phyloP scores from a whole-genome alignment of 2,113 vertebrate species.

The Pterocles burchelli region DNA sequence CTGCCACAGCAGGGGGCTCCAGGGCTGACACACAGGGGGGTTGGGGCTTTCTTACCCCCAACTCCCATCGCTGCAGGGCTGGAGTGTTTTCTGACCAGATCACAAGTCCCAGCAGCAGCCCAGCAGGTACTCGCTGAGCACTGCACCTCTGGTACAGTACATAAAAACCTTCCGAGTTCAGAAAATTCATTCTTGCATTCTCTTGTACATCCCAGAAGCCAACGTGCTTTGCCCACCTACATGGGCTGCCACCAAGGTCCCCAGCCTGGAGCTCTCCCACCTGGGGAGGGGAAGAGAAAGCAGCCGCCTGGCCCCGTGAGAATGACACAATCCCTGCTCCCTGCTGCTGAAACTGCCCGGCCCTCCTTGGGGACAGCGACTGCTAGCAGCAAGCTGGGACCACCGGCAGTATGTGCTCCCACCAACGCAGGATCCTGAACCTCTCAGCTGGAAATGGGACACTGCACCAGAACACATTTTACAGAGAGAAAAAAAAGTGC shows the following conservation, averaged over 20 bases:
- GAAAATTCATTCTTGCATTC: neutral
- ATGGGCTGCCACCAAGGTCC: neutral
- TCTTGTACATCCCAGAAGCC: neutral
- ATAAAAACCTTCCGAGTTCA: neutral
- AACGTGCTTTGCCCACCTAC: rapidly evolving
- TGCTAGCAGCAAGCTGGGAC: neutral
- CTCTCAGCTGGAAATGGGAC: neutral
- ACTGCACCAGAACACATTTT: neutral
- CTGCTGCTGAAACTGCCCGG: neutral
- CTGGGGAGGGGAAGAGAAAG: neutral
- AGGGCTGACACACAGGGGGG: neutral
- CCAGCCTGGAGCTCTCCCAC: neutral
- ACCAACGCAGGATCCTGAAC: neutral
- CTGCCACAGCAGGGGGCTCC: neutral
- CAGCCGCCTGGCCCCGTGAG: neutral
- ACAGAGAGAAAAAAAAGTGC: neutral
- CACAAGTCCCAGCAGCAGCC: neutral
- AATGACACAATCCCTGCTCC: too few species aligned
- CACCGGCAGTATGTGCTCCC: neutral
- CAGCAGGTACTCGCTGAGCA: neutral
- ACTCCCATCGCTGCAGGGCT: neutral
- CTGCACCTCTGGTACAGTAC: neutral
- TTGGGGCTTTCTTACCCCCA: neutral
- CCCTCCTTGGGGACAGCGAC: neutral
- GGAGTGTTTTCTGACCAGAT: neutral